A percentile compares a stretch with the other conserved stretches of the same genome.
These are phyloP conservation scores for Eulimnadia texana DNA, from an alignment of 1,140 invertebrate species.

Conservation along the genomic window DNA sequence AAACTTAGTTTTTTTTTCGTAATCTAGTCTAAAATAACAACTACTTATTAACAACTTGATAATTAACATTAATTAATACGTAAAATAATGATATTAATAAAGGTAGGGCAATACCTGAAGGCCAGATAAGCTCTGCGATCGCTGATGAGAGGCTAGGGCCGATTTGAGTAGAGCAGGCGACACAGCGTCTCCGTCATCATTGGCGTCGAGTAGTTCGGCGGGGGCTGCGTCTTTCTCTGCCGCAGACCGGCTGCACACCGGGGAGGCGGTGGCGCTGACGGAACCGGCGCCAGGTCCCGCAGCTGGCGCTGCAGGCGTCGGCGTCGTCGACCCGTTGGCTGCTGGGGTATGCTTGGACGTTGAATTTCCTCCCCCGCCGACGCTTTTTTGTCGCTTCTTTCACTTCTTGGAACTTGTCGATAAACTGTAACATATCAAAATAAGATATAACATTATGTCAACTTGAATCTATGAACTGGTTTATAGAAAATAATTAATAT, in stretches of 20 bases:
- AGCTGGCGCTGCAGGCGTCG: conserved; percentile 35
- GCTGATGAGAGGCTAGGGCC: conserved; percentile 29
- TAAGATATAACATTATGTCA: too few relatives aligned
- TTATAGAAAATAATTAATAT: too few relatives aligned
- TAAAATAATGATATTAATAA: too few relatives aligned
- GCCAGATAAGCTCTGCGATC: conserved; percentile 38
- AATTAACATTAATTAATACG: too few relatives aligned
- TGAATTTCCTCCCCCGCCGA: conserved; percentile 17
- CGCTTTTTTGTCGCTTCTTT: conserved; percentile 66
- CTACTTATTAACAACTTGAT: too few relatives aligned
- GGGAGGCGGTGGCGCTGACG: conserved; percentile 69
- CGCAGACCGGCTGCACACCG: conserved; percentile 46
- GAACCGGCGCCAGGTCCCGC: conserved; percentile 34
- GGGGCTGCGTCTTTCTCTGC: not conserved
- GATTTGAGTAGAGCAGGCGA: conserved; percentile 22
- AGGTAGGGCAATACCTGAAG: too few relatives aligned
- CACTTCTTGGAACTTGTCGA: conserved; percentile 97
- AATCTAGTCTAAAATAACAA: too few relatives aligned
- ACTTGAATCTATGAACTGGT: too few relatives aligned
- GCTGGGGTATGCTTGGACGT: not conserved
- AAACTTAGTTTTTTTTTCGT: too few relatives aligned
- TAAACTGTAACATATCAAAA: conserved; percentile 53
- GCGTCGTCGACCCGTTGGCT: conserved; percentile 44
- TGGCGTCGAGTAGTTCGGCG: not conserved
- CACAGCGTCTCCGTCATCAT: conserved; percentile 15